A percentile compares a stretch with the other conserved stretches of the same genome.
phyloP scores from a whole-genome alignment of 1,140 invertebrate genomes.

The Philopotamus ludificatus region DNA sequence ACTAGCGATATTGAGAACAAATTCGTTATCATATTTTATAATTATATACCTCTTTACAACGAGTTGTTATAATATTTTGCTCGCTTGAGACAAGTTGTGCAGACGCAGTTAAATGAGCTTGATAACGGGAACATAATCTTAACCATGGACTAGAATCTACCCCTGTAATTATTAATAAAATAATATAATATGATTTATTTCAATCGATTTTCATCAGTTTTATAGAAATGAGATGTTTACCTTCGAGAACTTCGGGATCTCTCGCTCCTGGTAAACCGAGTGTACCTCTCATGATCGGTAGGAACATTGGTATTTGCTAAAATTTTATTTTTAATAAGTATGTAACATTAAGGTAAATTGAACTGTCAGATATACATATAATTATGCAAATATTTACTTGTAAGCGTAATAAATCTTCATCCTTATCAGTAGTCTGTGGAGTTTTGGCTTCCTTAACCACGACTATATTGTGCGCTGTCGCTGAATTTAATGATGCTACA shows the following conservation, averaged over 20 bases:
- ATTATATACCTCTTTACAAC: constrained; percentile 70
- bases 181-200: constrained; percentile 1
- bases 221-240: constrained; percentile 54
- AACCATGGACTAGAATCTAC: constrained; percentile 63
- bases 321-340: constrained; percentile 20
- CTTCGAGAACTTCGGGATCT: constrained; percentile 85
- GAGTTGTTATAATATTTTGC: constrained; percentile 68
- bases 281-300: constrained; percentile 89
- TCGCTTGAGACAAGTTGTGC: constrained; percentile 71
- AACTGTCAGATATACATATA: background rate
- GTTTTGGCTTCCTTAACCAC: constrained; percentile 75
- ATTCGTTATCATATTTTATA: background rate
- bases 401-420: constrained; percentile 77
- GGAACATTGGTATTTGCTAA: constrained; percentile 84
- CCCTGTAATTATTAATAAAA: constrained; percentile 40
- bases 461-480: constrained; percentile 68
- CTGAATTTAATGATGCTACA: constrained; percentile 35
- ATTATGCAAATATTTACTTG: constrained; percentile 53
- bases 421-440: constrained; percentile 65
- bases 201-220: constrained; percentile 45
- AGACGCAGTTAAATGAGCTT: constrained; percentile 72
- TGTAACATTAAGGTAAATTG: background rate
- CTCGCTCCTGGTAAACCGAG: constrained; percentile 80
- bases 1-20: background rate
- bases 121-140: constrained; percentile 67